Evolutionary conservation across 1,140 invertebrate species (phyloP).

Genomic region (Drosophila subobscura): DNA sequence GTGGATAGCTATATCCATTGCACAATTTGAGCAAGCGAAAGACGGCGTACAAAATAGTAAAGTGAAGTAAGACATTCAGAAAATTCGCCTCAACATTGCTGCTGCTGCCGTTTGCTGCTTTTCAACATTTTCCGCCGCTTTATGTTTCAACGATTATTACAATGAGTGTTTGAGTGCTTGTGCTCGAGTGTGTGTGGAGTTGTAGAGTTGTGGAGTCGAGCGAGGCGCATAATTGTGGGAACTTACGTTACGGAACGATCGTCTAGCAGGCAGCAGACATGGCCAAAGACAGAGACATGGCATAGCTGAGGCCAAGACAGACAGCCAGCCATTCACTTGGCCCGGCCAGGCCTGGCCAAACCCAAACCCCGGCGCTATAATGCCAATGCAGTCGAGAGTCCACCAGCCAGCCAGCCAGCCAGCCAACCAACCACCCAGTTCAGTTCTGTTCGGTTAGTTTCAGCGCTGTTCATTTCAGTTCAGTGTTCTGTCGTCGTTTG

Average conservation of each 20-base stretch:
- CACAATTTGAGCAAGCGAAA: slow-evolving; percentile 53
- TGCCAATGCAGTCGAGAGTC: slow-evolving; percentile 66
- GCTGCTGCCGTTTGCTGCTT: slow-evolving; percentile 42
- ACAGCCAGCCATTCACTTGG: slow-evolving; percentile 70
- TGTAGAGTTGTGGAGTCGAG: slow-evolving; percentile 58
- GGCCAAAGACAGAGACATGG: slow-evolving; percentile 32
- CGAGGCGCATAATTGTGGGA: slow-evolving; percentile 80
- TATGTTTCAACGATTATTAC: slow-evolving; percentile 78
- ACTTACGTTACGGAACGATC: slow-evolving; percentile 77
- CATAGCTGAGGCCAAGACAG: slow-evolving; percentile 51
- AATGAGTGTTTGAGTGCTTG: slow-evolving; percentile 45
- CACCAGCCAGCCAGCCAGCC: slow-evolving; percentile 35
- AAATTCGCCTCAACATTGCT: slow-evolving; percentile 34
- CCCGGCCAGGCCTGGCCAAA: slow-evolving; percentile 14
- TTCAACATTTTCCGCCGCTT: slow-evolving; percentile 77
- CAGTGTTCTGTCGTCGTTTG: slow-evolving; percentile 31
- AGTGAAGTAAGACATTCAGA: slow-evolving; percentile 70
- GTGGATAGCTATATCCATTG: slow-evolving; percentile 53
- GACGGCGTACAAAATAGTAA: slow-evolving; percentile 36
- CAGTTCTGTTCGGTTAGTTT: slow-evolving; percentile 17
- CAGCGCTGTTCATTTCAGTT: slow-evolving; percentile 12
- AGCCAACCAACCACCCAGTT: slow-evolving; percentile 32
- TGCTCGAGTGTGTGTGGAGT: slow-evolving; percentile 22
- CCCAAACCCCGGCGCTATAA: slow-evolving; percentile 65
- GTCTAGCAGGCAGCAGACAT: slow-evolving; percentile 65